Percentiles rank a stretch among this genome's conserved stretches.
Conservation (phyloP, 2,888 invertebrate species). For the Endomychus coccineus region DNA sequence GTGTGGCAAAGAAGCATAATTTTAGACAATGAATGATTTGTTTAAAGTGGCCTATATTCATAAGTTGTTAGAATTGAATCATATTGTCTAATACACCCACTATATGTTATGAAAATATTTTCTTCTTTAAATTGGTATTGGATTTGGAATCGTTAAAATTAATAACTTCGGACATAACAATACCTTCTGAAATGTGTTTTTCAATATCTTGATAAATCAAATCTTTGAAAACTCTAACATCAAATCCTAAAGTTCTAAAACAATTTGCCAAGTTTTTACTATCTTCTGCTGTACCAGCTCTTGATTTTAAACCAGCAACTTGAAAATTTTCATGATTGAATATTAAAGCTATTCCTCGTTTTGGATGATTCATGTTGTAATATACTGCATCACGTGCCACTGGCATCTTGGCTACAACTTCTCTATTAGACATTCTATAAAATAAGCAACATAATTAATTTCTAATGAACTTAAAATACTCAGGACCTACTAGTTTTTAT, state of each 20-base stretch:
- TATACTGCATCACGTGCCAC: constrained; percentile 61
- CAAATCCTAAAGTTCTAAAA: constrained; percentile 61
- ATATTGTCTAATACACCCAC: too few relatives aligned
- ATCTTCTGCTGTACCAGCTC: constrained; percentile 82
- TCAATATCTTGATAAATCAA: constrained; percentile 61
- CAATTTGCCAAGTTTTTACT: constrained; percentile 63
- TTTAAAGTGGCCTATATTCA: too few relatives aligned
- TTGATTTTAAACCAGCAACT: constrained; percentile 59
- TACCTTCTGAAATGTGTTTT: constrained; percentile 56
- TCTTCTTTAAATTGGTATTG: too few relatives aligned
- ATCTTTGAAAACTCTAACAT: constrained; percentile 65
- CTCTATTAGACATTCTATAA: constrained; percentile 36
- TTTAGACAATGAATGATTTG: too few relatives aligned
- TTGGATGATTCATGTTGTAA: constrained; percentile 81
- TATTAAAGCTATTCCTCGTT: constrained; percentile 77
- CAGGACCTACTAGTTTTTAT: too few relatives aligned
- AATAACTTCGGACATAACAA: too few relatives aligned
- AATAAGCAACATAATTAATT: constrained; percentile 1
- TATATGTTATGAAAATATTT: too few relatives aligned
- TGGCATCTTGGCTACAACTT: constrained; percentile 53
- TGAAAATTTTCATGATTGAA: constrained; percentile 86
- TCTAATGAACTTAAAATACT: too few relatives aligned
- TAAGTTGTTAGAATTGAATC: too few relatives aligned
- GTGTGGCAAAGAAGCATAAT: too few relatives aligned
- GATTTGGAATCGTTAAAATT: too few relatives aligned